A percentile compares a stretch with the other conserved stretches of the same genome.
phyloP scores from a whole-genome alignment of 2,888 invertebrate species.

The Thymelicus lineola region DNA sequence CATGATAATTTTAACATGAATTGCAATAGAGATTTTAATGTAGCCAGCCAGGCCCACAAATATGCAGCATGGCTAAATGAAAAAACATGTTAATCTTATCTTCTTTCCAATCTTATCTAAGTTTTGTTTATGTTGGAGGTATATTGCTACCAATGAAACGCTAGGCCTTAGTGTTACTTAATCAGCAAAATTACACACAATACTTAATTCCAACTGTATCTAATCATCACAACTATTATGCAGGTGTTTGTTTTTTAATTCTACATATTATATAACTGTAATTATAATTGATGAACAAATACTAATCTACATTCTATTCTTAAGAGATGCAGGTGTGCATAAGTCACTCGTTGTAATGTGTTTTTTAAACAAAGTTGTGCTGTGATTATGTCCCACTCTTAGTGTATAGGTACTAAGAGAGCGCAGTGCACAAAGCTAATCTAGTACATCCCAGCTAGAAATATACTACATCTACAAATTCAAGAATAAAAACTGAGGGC shows the following conservation, averaged over 20 bases:
- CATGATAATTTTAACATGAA: no score
- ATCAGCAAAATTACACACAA: neutral
- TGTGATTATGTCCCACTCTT: conserved; percentile 1
- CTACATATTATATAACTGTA: neutral
- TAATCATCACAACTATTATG: conserved; percentile 2
- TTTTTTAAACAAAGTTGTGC: conserved; percentile 18
- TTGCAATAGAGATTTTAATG: no score
- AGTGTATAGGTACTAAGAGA: neutral
- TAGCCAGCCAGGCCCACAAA: no score
- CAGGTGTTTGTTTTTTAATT: conserved; percentile 10
- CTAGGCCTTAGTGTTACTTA: neutral
- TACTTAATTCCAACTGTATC: neutral
- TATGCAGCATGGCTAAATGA: no score
- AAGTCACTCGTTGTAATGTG: neutral
- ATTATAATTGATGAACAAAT: conserved; percentile 1
- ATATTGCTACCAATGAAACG: neutral
- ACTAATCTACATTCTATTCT: conserved; percentile 3
- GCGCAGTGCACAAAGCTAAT: neutral
- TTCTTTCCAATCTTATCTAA: neutral
- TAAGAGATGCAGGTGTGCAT: conserved; percentile 6
- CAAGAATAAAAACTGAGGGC: neutral
- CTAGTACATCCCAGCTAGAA: neutral
- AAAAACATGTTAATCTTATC: neutral
- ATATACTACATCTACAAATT: neutral
- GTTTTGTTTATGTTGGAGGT: neutral